Base-by-base conservation (phyloP, 1,140 invertebrate species). In the Portunus trituberculatus region DNA sequence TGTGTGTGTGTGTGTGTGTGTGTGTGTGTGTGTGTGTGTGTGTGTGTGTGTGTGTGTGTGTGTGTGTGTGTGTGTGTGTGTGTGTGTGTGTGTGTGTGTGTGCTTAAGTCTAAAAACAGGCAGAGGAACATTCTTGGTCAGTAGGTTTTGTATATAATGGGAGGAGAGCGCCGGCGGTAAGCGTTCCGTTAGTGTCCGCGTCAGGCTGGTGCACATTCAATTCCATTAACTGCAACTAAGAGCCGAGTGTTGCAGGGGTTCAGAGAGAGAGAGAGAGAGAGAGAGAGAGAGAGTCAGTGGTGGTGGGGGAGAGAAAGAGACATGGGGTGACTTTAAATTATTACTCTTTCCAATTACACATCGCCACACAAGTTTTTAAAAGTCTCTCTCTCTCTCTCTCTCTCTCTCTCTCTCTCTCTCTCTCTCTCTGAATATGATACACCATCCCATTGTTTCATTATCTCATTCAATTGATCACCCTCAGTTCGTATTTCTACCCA, bases 321-420 rank as follows among this genome's bases (percentile, higher is more conserved):
- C 12, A 59, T n/a, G 52, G 16, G 52, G 39, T 39, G 39, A 59
- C 12, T 59, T 59, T 20, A 39, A 39, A 59, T 59, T 59, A 12
- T 59, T 59, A 14, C 16, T 14, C 52, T 2, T 20, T 59, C 52
- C 52, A 14, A 59, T 59, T 59, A 12, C 12, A 14, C 52, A 59
- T 59, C 0, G 12, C 16, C 10, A 10, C 3, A 59, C 10, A 14
- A 12, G 10, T 20, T 59, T 59, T 59, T 12, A 4, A 4, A 59
- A 59, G 52, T 59, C 67, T n/a, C 67, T 76, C 67, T 76, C 67
- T 76, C 67, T 76, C 67, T 76, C 67, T 76, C 67, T n/a, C 67
- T n/a, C 67, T n/a, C 67, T n/a, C 67, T n/a, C 67, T n/a, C 67
- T n/a, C 67, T n/a, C 67, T n/a, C 67, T n/a, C 67, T n/a, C 67